Base-by-base conservation (phyloP, 2,797 vertebrate species). In the Nyctibius grandis region DNA sequence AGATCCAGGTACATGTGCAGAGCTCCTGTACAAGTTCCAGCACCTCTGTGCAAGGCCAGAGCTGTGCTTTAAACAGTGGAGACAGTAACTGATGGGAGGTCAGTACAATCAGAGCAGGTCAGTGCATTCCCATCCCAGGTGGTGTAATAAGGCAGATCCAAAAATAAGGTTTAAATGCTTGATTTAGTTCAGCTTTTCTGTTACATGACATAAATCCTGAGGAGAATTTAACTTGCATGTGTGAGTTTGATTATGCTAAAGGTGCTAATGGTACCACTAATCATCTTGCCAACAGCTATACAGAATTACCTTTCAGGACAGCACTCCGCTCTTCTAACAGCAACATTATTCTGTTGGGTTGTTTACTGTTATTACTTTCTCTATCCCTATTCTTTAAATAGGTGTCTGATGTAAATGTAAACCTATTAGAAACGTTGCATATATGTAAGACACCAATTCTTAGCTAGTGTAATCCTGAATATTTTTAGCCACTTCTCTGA, bases 141-240 rank as follows among this genome's bases (percentile, higher is more conserved):
- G 73, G 59, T 85, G 36, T 59, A 88, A 70, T 51, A 67, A 89
- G 51, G 12, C 54, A 89, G 65, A 89, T 91, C 61, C 76, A 93
- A 96, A 97, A 95, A 91, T 72, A 89, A 93, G 26, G 25, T 88
- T 92, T 96, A 94, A 87, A 85, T 75, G 17, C 72, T 87, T 93
- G 40, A 87, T 96, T 88, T 70, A 77, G 25, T 94, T 94, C 65
- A 93, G 81, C 33, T 88, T 97, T 95, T 87, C 68, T 76, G 36
- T 64, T 80, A 90, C 94, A 73, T 81, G 61, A 83, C 61, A 92
- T 56, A 91, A 96, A 96, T 93, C 44, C 89, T 48, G 28, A 47
- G 15, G n/a, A 89, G 54, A 93, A 89, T 83, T 94, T 91, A 85
- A 83, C 57, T 76, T 90, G 36, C 19, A 57, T 53, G 28, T n/a